phyloP scores from a whole-genome alignment of 2,888 invertebrate genomes.

The Miltochrista miniata region DNA sequence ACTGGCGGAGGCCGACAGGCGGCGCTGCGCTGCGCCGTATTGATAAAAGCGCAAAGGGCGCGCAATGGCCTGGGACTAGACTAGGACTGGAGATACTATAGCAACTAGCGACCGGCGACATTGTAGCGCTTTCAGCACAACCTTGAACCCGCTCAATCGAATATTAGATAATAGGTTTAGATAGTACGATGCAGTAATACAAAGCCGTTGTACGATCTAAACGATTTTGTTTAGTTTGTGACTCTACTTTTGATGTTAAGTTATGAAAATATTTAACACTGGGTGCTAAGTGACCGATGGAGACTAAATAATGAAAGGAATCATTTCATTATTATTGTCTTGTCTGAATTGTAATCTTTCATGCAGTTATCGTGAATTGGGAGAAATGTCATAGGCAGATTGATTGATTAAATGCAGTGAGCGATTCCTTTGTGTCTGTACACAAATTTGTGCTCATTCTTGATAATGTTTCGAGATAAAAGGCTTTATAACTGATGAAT shows the following conservation, averaged over 20 bases:
- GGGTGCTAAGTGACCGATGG: constrained; percentile 32
- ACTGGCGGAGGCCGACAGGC: constrained; percentile 67
- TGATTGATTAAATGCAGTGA: constrained; percentile 11
- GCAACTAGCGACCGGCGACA: constrained; percentile 22
- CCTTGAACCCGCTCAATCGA: constrained; percentile 76
- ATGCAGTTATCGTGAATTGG: too few species aligned
- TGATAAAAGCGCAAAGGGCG: constrained; percentile 78
- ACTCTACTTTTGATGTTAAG: too few species aligned
- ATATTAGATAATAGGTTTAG: constrained; percentile 68
- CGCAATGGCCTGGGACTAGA: constrained; percentile 43
- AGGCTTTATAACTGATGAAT: neutral
- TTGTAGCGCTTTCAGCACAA: constrained; percentile 60
- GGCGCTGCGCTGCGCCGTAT: constrained; percentile 67
- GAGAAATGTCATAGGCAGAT: too few species aligned
- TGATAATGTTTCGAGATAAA: too few species aligned
- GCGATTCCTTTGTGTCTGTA: constrained; percentile 8
- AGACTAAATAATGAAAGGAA: constrained; percentile 15
- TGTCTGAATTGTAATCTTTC: too few species aligned
- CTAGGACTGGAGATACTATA: constrained; percentile 39
- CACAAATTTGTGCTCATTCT: too few species aligned
- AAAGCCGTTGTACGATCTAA: constrained; percentile 32
- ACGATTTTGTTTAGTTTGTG: constrained; percentile 2
- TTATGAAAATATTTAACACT: too few species aligned
- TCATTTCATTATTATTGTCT: too few species aligned
- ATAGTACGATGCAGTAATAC: constrained; percentile 54